Evolutionary conservation across 2,888 invertebrate genomes (phyloP).

Genomic region (Nesidiocoris tenuis): DNA sequence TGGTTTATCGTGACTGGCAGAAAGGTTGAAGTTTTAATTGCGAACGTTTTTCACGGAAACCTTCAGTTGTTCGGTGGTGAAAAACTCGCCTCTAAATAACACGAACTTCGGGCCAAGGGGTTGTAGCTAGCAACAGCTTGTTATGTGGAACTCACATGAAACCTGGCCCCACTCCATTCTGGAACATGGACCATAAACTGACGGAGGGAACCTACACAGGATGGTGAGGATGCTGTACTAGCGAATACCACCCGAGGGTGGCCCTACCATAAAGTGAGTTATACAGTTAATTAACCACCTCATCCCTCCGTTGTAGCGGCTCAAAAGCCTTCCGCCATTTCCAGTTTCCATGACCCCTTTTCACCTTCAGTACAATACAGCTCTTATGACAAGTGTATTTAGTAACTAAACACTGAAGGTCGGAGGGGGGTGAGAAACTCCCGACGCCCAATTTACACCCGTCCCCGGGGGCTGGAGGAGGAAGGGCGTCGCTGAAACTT

Average conservation of each 20-base stretch:
- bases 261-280: slow-evolving; percentile 46
- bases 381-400: slow-evolving; percentile 48
- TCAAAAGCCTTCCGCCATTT: not conserved
- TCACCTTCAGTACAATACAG: slow-evolving; percentile 41
- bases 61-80: slow-evolving; percentile 9
- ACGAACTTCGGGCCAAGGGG: not conserved
- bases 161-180: slow-evolving; percentile 26
- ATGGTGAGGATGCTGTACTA: not conserved
- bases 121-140: slow-evolving; percentile 40
- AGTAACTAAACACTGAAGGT: slow-evolving; percentile 10
- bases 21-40: slow-evolving; percentile 32
- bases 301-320: slow-evolving; percentile 5
- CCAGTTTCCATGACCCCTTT: not conserved
- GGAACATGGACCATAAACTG: slow-evolving; percentile 9
- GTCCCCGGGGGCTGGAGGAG: not conserved
- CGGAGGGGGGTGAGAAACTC: slow-evolving; percentile 26
- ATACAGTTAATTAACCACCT: slow-evolving; percentile 48
- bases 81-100: slow-evolving; percentile 28
- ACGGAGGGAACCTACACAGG: slow-evolving; percentile 7
- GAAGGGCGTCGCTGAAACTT: slow-evolving; percentile 28
- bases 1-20: too few species aligned
- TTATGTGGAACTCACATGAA: slow-evolving; percentile 44
- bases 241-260: not conserved
- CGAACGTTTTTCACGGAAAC: slow-evolving; percentile 38
- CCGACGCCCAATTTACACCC: slow-evolving; percentile 40